phyloP scores from a whole-genome alignment of 2,113 vertebrate genomes.

The Neoarius graeffei region DNA sequence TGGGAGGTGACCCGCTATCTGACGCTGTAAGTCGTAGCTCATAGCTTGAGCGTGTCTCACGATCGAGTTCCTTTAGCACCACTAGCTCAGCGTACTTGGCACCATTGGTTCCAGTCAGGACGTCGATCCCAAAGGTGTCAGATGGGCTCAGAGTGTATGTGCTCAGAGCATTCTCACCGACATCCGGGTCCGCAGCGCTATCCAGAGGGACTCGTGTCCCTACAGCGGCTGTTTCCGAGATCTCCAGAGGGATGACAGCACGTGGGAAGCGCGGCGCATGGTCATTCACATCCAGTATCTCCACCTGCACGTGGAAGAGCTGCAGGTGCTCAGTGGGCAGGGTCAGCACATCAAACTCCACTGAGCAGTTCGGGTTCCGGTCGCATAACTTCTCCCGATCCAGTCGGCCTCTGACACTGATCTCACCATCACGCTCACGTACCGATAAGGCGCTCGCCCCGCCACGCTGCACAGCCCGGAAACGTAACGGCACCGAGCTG shows the following conservation, averaged over 20 bases:
- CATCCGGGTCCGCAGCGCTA: constrained; percentile 92
- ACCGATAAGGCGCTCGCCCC: constrained; percentile 82
- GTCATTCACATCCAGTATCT: constrained; percentile 96
- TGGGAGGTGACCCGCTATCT: constrained; percentile 88
- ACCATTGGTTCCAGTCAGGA: constrained; percentile 87
- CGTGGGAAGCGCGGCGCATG: constrained; percentile 93
- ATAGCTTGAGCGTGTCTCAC: constrained; percentile 84
- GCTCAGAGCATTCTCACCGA: constrained; percentile 91
- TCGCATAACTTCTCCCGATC: constrained; percentile 97
- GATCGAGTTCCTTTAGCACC: constrained; percentile 87
- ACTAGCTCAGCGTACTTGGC: constrained; percentile 92
- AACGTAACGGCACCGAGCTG: constrained; percentile 82
- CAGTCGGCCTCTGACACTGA: constrained; percentile 89
- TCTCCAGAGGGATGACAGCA: constrained; percentile 89
- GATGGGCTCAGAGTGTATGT: constrained; percentile 87
- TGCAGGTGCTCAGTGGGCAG: constrained; percentile 95
- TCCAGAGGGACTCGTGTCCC: constrained; percentile 94
- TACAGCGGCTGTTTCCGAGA: constrained; percentile 90
- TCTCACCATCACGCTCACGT: constrained; percentile 90
- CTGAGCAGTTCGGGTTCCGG: constrained; percentile 92
- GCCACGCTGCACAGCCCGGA: constrained; percentile 89
- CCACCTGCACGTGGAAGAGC: constrained; percentile 93
- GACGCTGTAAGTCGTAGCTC: constrained; percentile 92
- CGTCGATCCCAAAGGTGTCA: constrained; percentile 87
- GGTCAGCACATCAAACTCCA: constrained; percentile 95